Evolutionary conservation across 2,113 vertebrate genomes (phyloP), one percentile per base, ranked within the genome.

Genomic region (Hemibagrus wyckioides): DNA sequence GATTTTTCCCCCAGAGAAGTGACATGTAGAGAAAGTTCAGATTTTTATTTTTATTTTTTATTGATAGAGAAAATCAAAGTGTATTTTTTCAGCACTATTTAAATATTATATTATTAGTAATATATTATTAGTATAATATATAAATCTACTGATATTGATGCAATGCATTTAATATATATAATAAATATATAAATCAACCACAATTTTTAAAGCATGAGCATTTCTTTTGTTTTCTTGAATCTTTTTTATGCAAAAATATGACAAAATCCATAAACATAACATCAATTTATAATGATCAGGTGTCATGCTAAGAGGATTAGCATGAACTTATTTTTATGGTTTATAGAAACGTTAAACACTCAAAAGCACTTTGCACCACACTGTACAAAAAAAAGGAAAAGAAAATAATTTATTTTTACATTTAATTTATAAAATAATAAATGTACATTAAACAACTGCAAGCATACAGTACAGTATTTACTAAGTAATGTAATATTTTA

Each of bases 101-200:
- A 63, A 63, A n/a, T 28, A 25, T 59, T 59, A 59, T 25, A 59
- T 5, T 2, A 28, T 9, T 0, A 59, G 2, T 23, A 28, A 61
- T 0, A 9, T 61, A 8, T 1, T 61, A 61, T 61, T n/a, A 10
- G 10, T 61, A n/a, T 13, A 61, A 61, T 57, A 57, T 54, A 17
- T 54, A 54, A 54, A 57, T 57, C 9, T 61, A 25, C 9, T 9
- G 25, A 61, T 61, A 28, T 65, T 1, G 15, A 93, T 94, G 33
- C 33, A 33, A 67, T 33, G 15, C 33, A 33, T 67, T 17, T 14
- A 67, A 30, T 67, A 6, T 14, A 19, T 15, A 6, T 23, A 59
- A 67, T 8, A 69, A 30, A 33, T 30, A 36, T 19, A 69, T 36
- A 36, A 36, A 36, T 36, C 65, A 69, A 19, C 30, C 19, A 17